Conservation (phyloP, 2,888 invertebrate species). For the Unio pictorum region DNA sequence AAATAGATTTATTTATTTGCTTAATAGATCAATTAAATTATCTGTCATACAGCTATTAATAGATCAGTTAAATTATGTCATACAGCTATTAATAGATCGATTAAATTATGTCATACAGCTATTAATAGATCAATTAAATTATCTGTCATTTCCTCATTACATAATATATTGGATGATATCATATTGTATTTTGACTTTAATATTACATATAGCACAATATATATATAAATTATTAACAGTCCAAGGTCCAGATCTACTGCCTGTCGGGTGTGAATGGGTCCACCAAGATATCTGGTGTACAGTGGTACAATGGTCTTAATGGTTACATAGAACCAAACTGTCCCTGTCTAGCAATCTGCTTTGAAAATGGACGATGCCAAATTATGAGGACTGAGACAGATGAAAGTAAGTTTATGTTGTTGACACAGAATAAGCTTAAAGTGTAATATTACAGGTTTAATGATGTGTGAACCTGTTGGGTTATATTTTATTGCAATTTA, state of each 20-base stretch:
- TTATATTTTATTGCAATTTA: too few relatives aligned
- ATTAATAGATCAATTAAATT: too few relatives aligned
- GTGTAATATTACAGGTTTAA: not conserved
- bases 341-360: slow-evolving; percentile 85
- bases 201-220: too few relatives aligned
- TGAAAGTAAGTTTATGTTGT: slow-evolving; percentile 76
- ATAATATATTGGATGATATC: too few relatives aligned
- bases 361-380: slow-evolving; percentile 88
- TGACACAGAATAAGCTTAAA: not conserved
- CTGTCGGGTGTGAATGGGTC: slow-evolving; percentile 73
- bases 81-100: too few relatives aligned
- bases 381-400: slow-evolving; percentile 92
- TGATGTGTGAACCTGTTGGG: not conserved
- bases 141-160: too few relatives aligned
- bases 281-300: slow-evolving; percentile 81
- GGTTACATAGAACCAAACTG: slow-evolving; percentile 80
- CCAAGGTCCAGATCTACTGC: slow-evolving; percentile 81
- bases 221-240: slow-evolving; percentile 74
- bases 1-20: too few relatives aligned
- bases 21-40: too few relatives aligned
- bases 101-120: too few relatives aligned
- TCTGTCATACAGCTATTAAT: too few relatives aligned
- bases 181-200: too few relatives aligned
- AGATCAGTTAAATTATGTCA: too few relatives aligned
- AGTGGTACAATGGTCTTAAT: slow-evolving; percentile 89